Conservation (phyloP, 2,797 vertebrate species). For the Scomberomorus guttatus region DNA sequence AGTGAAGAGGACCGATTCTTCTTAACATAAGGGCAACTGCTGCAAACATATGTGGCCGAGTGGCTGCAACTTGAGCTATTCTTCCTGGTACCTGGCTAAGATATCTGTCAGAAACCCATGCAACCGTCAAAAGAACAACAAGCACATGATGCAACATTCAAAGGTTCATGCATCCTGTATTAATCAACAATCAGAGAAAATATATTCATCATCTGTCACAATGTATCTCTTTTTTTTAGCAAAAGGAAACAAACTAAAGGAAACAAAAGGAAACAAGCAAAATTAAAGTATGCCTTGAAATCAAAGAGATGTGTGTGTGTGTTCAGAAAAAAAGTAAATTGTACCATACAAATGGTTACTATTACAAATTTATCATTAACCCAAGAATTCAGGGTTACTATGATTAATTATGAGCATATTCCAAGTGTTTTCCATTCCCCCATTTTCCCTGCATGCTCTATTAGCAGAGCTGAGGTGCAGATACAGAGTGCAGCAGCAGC, state of each 20-base stretch:
- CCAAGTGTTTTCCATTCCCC: conserved; percentile 56
- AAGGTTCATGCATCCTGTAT: conserved; percentile 41
- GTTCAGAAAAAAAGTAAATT: conserved; percentile 1
- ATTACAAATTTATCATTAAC: conserved; percentile 60
- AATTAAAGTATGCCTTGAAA: conserved; percentile 46
- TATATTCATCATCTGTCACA: conserved; percentile 45
- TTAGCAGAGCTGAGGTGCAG: conserved; percentile 73
- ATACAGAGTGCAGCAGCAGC: conserved; percentile 56
- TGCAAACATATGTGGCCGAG: conserved; percentile 58
- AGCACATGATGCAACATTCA: conserved; percentile 51
- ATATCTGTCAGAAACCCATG: conserved; percentile 51
- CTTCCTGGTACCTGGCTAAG: conserved; percentile 64
- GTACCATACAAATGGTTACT: conserved; percentile 42
- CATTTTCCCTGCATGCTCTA: conserved; percentile 52
- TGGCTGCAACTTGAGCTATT: conserved; percentile 66
- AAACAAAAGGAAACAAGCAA: conserved; percentile 9
- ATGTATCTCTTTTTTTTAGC: conserved; percentile 33
- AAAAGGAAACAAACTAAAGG: conserved; percentile 38
- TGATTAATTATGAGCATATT: conserved; percentile 72
- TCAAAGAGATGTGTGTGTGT: conserved; percentile 44
- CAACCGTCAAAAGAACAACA: conserved; percentile 62
- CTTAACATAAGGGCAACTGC: conserved; percentile 31
- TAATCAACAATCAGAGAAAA: conserved; percentile 58
- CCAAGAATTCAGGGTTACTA: conserved; percentile 43
- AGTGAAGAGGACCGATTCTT: conserved; percentile 58